Evolutionary conservation across 2,113 vertebrate species (phyloP), one percentile per base, ranked within the genome.

Genomic region (Psammodynastes pulverulentus): DNA sequence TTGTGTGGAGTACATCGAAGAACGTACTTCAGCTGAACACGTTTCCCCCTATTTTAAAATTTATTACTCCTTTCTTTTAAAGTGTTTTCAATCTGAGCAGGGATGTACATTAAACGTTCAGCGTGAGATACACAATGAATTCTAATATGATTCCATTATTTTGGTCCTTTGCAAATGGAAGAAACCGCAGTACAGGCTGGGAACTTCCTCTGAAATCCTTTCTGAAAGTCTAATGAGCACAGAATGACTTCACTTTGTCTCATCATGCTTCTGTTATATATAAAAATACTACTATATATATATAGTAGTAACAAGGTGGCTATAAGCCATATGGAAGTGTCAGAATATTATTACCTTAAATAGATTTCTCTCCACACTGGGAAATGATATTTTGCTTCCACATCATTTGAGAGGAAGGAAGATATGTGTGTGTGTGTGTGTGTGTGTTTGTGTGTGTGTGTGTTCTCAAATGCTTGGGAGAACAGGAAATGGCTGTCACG

Each of bases 321-420:
- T 92, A 9, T 0, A 0, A 94, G 51, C 84, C 67, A 91, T 10
- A n/a, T 23, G 90, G 46, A 95, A 94, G 92, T 91, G 45, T 53
- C 91, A 92, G 51, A 90, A n/a, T 90, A 91, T 48, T 94, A 79
- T 0, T 90, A 24, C 48, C 49, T 91, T 89, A 53, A 49, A 7
- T 90, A 91, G 91, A 19, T 92, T n/a, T 8, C 49, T 56, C 4
- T n/a, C 62, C 62, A 15, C 72, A 93, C 21, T 79, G 39, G 29
- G 90, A 67, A 93, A 62, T n/a, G 15, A 2, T 90, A 9, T 91
- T 95, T 94, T 84, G 91, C 56, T 89, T 93, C 93, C n/a, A n/a
- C 58, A 43, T 84, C 15, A 10, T 92, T 93, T 93, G 51, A 26
- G 85, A 13, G 46, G 0, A 0, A 89, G 48, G 86, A 93, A 92